phyloP scores from a whole-genome alignment of 2,113 vertebrate species.

The Catharus fuscescens region DNA sequence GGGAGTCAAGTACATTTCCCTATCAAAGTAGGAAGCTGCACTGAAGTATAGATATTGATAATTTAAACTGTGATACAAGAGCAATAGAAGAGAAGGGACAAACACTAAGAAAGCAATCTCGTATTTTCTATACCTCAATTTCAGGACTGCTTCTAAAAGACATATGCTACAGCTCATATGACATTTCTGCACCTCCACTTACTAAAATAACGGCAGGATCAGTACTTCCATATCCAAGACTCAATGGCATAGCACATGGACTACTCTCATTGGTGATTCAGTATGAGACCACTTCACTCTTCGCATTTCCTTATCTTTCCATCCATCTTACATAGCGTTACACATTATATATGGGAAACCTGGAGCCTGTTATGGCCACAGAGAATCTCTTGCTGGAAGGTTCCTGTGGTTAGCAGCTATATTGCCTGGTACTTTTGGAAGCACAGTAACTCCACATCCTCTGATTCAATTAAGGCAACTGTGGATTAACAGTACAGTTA shows the following conservation, averaged over 20 bases:
- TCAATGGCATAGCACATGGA: neutral
- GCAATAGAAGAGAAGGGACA: conserved; percentile 55
- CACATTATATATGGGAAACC: neutral
- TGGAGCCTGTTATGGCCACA: neutral
- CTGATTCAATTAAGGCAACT: neutral
- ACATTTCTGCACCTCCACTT: neutral
- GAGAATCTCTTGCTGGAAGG: neutral
- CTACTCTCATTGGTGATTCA: neutral
- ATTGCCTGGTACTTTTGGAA: neutral
- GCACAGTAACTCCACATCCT: neutral
- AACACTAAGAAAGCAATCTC: neutral
- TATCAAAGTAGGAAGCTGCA: conserved; percentile 74
- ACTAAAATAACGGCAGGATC: neutral
- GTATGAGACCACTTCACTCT: neutral
- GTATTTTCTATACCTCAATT: neutral
- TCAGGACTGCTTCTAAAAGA: neutral
- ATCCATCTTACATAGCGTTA: neutral
- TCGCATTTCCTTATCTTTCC: neutral
- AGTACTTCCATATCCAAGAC: neutral
- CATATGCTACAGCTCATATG: neutral
- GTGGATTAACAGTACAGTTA: neutral
- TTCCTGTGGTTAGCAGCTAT: neutral
- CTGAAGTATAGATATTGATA: conserved; percentile 77
- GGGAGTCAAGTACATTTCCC: conserved; percentile 80
- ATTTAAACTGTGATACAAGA: conserved; percentile 71